Conservation (phyloP, 2,888 invertebrate genomes). For the Cylindroiulus punctatus region DNA sequence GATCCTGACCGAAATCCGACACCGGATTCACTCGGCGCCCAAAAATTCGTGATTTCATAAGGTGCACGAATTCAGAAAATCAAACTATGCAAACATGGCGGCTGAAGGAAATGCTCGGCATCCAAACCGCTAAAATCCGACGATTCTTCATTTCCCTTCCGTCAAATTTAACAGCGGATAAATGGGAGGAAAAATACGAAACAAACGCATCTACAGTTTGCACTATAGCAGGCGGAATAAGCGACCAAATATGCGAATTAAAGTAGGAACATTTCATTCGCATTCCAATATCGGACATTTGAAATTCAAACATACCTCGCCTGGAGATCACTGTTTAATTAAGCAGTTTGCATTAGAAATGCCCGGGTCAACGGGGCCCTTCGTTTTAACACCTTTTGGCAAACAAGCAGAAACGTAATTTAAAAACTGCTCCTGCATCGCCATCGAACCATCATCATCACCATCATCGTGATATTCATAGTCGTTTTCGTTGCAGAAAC, state of each 20-base stretch:
- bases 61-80: too few relatives aligned
- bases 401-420: not conserved
- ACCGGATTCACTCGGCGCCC: too few relatives aligned
- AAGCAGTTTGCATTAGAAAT: not conserved
- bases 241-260: not conserved
- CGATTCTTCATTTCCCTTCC: not conserved
- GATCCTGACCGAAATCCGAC: too few relatives aligned
- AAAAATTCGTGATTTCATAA: too few relatives aligned
- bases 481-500: too few relatives aligned
- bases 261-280: not conserved
- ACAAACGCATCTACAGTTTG: not conserved
- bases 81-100: not conserved
- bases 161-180: constrained; percentile 14
- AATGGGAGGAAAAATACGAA: not conserved
- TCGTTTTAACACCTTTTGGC: not conserved
- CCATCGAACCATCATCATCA: too few relatives aligned
- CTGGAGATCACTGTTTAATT: not conserved
- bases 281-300: too few relatives aligned
- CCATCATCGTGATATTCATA: too few relatives aligned
- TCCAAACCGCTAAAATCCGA: not conserved
- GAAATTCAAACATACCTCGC: not conserved
- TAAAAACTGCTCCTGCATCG: not conserved
- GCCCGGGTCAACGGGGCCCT: too few relatives aligned
- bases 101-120: not conserved
- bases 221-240: too few relatives aligned